Evolutionary conservation across 2,113 vertebrate species (phyloP).

Genomic region (Gulo gulo): DNA sequence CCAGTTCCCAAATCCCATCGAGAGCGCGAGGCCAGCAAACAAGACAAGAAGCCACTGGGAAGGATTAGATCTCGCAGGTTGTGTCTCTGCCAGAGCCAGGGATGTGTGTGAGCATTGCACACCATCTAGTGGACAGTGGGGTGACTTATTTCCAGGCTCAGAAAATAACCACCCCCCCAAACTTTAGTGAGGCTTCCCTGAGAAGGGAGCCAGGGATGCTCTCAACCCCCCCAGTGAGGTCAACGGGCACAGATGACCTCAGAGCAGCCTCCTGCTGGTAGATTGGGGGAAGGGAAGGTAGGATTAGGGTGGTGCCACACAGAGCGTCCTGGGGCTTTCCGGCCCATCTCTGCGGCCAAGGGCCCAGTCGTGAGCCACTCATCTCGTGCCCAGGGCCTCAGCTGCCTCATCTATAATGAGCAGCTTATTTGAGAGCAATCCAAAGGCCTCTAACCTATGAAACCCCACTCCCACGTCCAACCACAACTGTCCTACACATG

Average conservation of each 20-base stretch:
- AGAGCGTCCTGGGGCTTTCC: neutral
- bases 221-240: neutral
- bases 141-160: neutral
- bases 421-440: neutral
- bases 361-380: neutral
- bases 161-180: neutral
- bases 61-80: neutral
- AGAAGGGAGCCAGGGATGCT: neutral
- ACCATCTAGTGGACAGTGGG: conserved; percentile 79
- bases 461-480: neutral
- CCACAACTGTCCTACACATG: neutral
- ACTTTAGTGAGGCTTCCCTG: neutral
- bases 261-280: neutral
- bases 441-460: neutral
- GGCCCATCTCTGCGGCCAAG: neutral
- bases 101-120: neutral
- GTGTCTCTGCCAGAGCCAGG: rapidly evolving
- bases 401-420: neutral
- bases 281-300: neutral
- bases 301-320: rapidly evolving
- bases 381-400: neutral
- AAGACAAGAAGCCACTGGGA: neutral
- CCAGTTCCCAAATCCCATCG: neutral
- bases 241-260: neutral
- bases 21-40: neutral